A percentile compares a stretch with the other conserved stretches of the same genome.
Evolutionary conservation across 2,113 vertebrate genomes (phyloP).

Genomic region (Zootoca vivipara): DNA sequence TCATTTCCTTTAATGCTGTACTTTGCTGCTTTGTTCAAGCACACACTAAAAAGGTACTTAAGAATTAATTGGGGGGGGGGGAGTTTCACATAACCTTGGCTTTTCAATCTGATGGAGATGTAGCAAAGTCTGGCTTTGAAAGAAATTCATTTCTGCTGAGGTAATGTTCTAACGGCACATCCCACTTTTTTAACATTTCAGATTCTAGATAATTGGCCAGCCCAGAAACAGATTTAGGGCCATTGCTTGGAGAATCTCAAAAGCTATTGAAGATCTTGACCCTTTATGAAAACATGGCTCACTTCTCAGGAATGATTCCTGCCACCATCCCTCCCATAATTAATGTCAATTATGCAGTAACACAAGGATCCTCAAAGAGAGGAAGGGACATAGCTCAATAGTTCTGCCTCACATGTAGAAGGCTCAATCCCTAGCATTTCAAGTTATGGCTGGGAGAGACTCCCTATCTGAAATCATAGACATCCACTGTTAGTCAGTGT

Average conservation of each 20-base stretch:
- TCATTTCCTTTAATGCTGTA: neutral
- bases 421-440: too few species aligned
- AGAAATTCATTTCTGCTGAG: neutral
- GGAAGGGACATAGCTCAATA: too few species aligned
- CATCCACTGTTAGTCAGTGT: too few species aligned
- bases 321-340: neutral
- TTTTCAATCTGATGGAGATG: neutral
- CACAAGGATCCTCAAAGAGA: neutral
- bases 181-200: neutral
- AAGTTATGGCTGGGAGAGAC: too few species aligned
- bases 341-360: neutral
- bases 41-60: neutral
- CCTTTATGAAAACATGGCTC: neutral
- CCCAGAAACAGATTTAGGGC: neutral
- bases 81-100: neutral
- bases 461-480: too few species aligned
- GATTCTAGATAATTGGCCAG: neutral
- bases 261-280: neutral
- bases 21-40: neutral
- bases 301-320: neutral
- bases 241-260: neutral
- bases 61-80: neutral
- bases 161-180: neutral
- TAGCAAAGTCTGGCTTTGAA: neutral
- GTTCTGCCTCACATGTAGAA: too few species aligned